phyloP scores from a whole-genome alignment of 2,888 invertebrate genomes.

The Heliconius erato region DNA sequence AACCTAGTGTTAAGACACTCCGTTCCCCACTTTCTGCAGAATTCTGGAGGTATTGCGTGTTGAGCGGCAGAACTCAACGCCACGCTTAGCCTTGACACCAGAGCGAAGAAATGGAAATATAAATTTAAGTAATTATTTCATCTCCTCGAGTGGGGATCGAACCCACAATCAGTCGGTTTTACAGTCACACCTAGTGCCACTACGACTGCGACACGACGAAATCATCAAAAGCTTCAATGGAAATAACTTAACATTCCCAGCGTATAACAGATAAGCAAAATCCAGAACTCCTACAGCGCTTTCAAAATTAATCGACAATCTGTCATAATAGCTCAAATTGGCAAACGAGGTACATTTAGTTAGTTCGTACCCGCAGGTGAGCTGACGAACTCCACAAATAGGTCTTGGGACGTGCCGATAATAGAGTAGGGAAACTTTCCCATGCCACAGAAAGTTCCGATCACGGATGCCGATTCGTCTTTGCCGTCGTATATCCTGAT shows the following conservation, averaged over 20 bases:
- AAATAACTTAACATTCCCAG: neutral
- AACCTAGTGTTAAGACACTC: too few species aligned
- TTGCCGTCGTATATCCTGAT: conserved; percentile 96
- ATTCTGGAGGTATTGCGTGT: too few species aligned
- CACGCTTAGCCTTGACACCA: too few species aligned
- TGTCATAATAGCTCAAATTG: conserved; percentile 35
- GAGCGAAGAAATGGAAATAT: too few species aligned
- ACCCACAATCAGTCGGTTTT: too few species aligned
- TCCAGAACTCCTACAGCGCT: neutral
- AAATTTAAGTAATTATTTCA: too few species aligned
- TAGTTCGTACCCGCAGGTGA: conserved; percentile 90
- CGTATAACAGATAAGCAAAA: conserved; percentile 23
- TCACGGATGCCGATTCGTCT: conserved; percentile 93
- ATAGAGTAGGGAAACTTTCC: conserved; percentile 97
- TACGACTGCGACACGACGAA: too few species aligned
- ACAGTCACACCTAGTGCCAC: too few species aligned
- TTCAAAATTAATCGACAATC: conserved; percentile 35
- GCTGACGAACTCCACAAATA: conserved; percentile 95
- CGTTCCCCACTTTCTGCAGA: too few species aligned
- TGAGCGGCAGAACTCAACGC: too few species aligned
- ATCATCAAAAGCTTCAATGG: neutral
- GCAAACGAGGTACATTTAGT: conserved; percentile 29
- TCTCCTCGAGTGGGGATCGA: too few species aligned
- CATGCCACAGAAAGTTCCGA: conserved; percentile 96
- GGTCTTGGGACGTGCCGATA: conserved; percentile 95